Conservation (phyloP, 2,797 vertebrate species). For the Gambusia yucatana region DNA sequence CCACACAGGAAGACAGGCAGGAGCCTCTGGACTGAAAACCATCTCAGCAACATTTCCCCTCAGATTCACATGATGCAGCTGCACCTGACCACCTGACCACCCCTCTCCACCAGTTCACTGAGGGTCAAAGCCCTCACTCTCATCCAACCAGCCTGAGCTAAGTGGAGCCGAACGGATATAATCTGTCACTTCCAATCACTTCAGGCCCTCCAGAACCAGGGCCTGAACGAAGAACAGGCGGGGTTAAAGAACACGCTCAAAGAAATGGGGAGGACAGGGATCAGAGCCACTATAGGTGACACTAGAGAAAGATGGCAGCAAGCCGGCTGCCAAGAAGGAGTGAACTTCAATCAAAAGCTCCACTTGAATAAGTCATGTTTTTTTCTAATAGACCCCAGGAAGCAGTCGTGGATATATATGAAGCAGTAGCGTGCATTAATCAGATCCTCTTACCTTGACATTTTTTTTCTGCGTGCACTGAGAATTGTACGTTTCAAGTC, state of each 20-base stretch:
- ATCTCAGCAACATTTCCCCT: constrained; percentile 34
- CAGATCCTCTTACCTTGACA: constrained; percentile 48
- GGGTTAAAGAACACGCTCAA: constrained; percentile 35
- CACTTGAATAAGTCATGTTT: constrained; percentile 65
- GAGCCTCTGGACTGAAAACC: constrained; percentile 33
- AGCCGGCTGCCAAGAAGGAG: constrained; percentile 50
- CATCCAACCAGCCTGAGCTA: constrained; percentile 25
- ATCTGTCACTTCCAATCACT: constrained; percentile 66
- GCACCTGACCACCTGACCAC: constrained; percentile 19
- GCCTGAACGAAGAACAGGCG: constrained; percentile 29
- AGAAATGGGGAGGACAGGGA: constrained; percentile 31
- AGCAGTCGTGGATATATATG: constrained; percentile 66
- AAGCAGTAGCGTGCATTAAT: constrained; percentile 50
- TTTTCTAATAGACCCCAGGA: constrained; percentile 64
- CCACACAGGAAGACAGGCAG: constrained; percentile 2
- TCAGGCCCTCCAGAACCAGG: constrained; percentile 24
- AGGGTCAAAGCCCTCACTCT: constrained; percentile 48
- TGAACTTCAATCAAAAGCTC: constrained; percentile 62
- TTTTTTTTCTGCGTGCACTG: constrained; percentile 35
- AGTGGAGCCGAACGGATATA: constrained; percentile 50
- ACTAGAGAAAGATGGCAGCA: constrained; percentile 52
- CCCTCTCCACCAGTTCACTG: constrained; percentile 43
- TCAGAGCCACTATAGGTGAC: constrained; percentile 16
- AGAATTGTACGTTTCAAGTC: constrained; percentile 53
- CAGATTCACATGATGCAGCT: constrained; percentile 52